Evolutionary conservation across 2,888 invertebrate genomes (phyloP).

Genomic region (Lysandra coridon): DNA sequence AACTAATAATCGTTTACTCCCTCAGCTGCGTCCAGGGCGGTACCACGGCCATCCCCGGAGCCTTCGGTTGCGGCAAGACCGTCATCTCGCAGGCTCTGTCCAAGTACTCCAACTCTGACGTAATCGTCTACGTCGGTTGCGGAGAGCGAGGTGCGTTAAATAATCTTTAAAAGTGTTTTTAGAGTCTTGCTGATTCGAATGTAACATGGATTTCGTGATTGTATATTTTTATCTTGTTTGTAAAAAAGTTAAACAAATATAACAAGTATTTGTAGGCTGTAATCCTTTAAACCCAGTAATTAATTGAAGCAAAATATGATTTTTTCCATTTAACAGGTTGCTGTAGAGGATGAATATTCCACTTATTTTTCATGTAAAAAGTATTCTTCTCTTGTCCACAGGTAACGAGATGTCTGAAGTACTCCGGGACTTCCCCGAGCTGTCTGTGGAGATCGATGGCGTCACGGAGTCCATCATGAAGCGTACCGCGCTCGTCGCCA

Average conservation of each 20-base stretch:
- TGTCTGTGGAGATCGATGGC: slow-evolving; percentile 98
- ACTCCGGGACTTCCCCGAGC: slow-evolving; percentile 98
- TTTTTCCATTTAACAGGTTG: too few relatives aligned
- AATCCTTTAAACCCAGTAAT: too few relatives aligned
- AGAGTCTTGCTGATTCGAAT: too few relatives aligned
- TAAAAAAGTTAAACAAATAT: too few relatives aligned
- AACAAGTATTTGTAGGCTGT: too few relatives aligned
- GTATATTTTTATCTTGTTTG: too few relatives aligned
- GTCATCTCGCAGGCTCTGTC: slow-evolving; percentile 99
- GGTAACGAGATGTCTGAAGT: slow-evolving; percentile 99
- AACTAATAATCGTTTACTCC: not conserved
- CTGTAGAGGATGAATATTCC: too few relatives aligned
- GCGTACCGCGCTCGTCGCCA: slow-evolving; percentile 98
- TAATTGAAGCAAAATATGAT: too few relatives aligned
- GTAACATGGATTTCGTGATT: too few relatives aligned
- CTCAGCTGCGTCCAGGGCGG: slow-evolving; percentile 97
- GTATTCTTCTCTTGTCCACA: slow-evolving; percentile 38
- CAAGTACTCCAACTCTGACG: slow-evolving; percentile 99
- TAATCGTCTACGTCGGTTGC: slow-evolving; percentile 99
- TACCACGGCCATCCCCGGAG: slow-evolving; percentile 99
- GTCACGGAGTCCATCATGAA: slow-evolving; percentile 99
- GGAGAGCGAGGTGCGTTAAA: slow-evolving; percentile 92
- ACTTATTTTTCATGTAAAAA: too few relatives aligned
- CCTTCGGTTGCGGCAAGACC: slow-evolving; percentile 99
- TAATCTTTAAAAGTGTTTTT: not conserved